Evolutionary conservation across 2,888 invertebrate genomes (phyloP).

Genomic region (Nemotelus nigrinus): DNA sequence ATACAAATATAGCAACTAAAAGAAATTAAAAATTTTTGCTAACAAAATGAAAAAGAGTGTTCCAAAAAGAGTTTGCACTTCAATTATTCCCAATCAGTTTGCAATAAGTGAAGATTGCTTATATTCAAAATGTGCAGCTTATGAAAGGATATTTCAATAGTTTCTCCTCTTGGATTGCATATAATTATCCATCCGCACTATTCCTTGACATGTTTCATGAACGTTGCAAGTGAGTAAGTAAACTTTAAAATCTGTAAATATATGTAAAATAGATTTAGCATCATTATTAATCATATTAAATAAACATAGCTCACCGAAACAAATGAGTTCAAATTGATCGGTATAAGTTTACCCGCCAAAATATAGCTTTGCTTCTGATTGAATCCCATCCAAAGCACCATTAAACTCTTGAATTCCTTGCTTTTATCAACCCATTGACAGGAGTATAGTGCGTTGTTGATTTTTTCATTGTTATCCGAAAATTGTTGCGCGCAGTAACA

Average conservation of each 20-base stretch:
- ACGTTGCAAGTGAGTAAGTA: constrained; percentile 25
- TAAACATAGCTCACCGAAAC: constrained; percentile 15
- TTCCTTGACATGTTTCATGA: not conserved
- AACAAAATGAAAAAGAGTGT: no score
- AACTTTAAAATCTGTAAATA: constrained; percentile 32
- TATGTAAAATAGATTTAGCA: not conserved
- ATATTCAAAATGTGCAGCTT: no score
- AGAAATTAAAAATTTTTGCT: no score
- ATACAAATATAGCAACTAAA: no score
- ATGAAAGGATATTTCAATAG: no score
- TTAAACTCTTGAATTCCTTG: constrained; percentile 23
- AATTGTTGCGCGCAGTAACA: constrained; percentile 37
- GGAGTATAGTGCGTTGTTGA: constrained; percentile 30
- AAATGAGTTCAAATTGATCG: constrained; percentile 27
- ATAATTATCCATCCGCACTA: not conserved
- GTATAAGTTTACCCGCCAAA: constrained; percentile 35
- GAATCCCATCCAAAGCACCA: constrained; percentile 34
- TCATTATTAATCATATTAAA: not conserved
- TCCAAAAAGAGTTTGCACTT: no score
- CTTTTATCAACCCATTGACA: constrained; percentile 36
- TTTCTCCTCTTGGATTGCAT: no score
- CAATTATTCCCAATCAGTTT: no score
- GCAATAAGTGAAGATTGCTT: no score
- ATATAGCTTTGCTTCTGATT: constrained; percentile 7
- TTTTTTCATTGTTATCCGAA: not conserved